These are phyloP conservation scores for Euphysa ruthae DNA, from an alignment of 30 jellyfish, hydroid and myxozoan species.

Conservation along the genomic window DNA sequence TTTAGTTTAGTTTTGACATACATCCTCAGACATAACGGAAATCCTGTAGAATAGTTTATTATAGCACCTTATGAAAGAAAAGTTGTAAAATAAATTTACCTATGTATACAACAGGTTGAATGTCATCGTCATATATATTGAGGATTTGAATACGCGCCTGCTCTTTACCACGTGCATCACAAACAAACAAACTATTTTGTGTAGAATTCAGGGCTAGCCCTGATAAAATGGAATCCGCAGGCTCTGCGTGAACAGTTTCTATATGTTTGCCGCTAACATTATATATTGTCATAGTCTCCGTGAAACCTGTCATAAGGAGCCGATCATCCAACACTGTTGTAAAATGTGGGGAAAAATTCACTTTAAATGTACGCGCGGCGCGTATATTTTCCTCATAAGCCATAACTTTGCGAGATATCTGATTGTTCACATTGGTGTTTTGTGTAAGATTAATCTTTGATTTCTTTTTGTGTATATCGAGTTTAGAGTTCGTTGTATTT, in stretches of 20 bases:
- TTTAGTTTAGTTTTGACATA: no score
- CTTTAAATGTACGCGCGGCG: conserved; percentile 2
- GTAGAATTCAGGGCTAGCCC: conserved; percentile 18
- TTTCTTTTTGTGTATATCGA: no score
- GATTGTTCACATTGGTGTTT: no score
- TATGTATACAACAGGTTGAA: conserved; percentile 11
- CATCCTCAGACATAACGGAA: no score
- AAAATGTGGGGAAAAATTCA: conserved; percentile 13
- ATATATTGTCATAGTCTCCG: conserved; percentile 14
- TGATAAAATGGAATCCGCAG: conserved; percentile 6
- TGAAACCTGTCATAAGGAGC: conserved; percentile 12
- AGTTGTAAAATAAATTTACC: background rate
- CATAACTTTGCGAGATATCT: background rate
- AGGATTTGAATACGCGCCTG: conserved; percentile 26
- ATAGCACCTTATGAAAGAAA: no score
- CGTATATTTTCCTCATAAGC: conserved; percentile 17
- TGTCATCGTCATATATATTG: conserved; percentile 7
- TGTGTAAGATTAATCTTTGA: no score
- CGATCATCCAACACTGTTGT: background rate
- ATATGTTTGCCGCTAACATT: conserved; percentile 5
- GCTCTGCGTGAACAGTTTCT: conserved; percentile 13
- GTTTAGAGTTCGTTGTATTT: no score
- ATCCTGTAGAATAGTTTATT: no score
- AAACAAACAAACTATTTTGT: conserved; percentile 14
- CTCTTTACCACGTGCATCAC: conserved; percentile 22